A percentile compares a stretch with the other conserved stretches of the same genome.
These are phyloP conservation scores for Heliconius hermathena DNA, from an alignment of 1,140 invertebrate genomes.

Conservation along the genomic window DNA sequence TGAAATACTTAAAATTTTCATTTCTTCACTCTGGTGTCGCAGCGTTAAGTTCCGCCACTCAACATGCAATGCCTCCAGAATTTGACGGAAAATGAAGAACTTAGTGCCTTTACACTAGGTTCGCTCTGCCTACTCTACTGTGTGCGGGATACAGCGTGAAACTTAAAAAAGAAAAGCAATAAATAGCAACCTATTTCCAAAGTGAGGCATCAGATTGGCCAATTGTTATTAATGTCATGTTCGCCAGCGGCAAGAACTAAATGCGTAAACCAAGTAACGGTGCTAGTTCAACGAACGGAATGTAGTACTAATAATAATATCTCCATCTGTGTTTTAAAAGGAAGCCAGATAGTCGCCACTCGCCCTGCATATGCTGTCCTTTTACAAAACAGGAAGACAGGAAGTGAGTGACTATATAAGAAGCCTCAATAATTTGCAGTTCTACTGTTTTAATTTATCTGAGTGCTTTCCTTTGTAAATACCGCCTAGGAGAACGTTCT, in stretches of 20 bases:
- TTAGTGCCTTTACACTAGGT: no score
- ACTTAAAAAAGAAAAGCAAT: slow-evolving; percentile 27
- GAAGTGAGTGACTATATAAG: slow-evolving; percentile 32
- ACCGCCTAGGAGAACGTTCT: background rate
- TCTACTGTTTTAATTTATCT: slow-evolving; percentile 10
- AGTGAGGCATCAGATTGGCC: slow-evolving; percentile 41
- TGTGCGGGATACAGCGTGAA: background rate
- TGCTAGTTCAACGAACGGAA: slow-evolving; percentile 75
- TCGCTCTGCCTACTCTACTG: background rate
- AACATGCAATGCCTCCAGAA: no score
- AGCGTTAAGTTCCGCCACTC: no score
- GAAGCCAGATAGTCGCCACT: slow-evolving; percentile 47
- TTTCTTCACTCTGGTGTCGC: no score
- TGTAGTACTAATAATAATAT: slow-evolving; percentile 71
- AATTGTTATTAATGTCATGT: slow-evolving; percentile 78
- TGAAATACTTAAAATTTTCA: no score
- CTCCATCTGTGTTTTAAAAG: slow-evolving; percentile 60
- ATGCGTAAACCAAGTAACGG: slow-evolving; percentile 74
- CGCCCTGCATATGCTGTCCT: slow-evolving; percentile 31
- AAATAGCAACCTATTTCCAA: slow-evolving; percentile 44
- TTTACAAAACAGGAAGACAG: slow-evolving; percentile 39
- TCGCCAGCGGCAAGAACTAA: slow-evolving; percentile 65
- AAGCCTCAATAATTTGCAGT: slow-evolving; percentile 3
- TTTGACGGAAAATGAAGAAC: no score
- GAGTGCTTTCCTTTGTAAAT: background rate